A percentile compares a stretch with the other conserved stretches of the same genome.
Evolutionary conservation across 2,113 vertebrate species (phyloP).

Genomic region (Tragelaphus scriptus): DNA sequence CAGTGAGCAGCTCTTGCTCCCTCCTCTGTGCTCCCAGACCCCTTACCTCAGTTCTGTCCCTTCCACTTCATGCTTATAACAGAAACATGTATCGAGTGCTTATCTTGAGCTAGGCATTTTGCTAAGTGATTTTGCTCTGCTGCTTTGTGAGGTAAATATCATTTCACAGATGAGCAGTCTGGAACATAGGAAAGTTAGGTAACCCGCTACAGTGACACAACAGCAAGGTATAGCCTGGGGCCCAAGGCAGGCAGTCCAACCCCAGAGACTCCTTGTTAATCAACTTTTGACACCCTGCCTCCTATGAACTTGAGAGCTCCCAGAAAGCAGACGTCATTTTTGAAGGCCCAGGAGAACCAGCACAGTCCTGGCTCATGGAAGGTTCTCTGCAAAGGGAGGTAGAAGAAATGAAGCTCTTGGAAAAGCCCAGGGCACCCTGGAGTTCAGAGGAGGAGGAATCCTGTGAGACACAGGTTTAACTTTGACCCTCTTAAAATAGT

Average conservation of each 20-base stretch:
- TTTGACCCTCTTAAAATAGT: background rate
- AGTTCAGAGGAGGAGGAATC: background rate
- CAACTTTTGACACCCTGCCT: background rate
- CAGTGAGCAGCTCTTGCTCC: background rate
- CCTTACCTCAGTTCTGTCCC: background rate
- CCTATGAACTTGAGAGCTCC: background rate
- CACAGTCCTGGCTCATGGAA: background rate
- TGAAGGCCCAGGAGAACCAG: background rate
- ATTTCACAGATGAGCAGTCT: conserved; percentile 9
- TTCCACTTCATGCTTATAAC: background rate
- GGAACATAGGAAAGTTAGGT: background rate
- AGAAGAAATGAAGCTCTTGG: background rate
- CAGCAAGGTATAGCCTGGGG: background rate
- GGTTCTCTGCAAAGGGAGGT: background rate
- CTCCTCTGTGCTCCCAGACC: background rate
- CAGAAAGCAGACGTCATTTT: background rate
- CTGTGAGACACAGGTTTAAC: background rate
- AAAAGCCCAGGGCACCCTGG: background rate
- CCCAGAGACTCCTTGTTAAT: background rate
- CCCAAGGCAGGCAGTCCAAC: background rate
- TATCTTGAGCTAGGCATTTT: background rate
- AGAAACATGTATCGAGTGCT: background rate
- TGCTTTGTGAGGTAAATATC: background rate
- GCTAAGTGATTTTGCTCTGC: background rate
- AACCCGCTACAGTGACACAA: background rate